Evolutionary conservation across 2,888 invertebrate species (phyloP).

Genomic region (Agrotis segetum): DNA sequence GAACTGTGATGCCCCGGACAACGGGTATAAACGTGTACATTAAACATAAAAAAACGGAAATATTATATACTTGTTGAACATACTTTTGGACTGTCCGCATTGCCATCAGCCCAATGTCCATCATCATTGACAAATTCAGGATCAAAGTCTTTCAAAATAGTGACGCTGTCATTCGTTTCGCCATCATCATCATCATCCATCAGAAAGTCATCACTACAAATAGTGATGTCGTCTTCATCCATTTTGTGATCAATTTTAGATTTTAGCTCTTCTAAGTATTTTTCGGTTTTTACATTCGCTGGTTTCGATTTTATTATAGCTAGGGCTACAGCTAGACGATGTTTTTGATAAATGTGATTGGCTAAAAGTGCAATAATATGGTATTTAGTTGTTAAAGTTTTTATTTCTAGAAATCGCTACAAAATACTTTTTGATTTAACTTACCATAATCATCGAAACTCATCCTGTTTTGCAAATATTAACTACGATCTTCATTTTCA

Average conservation of each 20-base stretch:
- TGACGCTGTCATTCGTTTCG: conserved; percentile 47
- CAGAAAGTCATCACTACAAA: conserved; percentile 78
- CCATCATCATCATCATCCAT: conserved; percentile 64
- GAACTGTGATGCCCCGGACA: too few relatives aligned
- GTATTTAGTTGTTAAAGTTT: background rate
- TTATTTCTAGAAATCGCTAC: background rate
- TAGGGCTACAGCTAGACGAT: conserved; percentile 74
- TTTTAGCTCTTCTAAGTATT: conserved; percentile 72
- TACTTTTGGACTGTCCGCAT: conserved; percentile 22
- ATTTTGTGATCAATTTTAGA: conserved; percentile 63
- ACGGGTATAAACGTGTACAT: too few relatives aligned
- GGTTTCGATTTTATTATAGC: conserved; percentile 78
- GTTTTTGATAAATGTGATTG: conserved; percentile 75
- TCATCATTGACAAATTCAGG: conserved; percentile 11
- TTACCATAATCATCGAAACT: conserved; percentile 78
- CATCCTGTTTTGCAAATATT: conserved; percentile 67
- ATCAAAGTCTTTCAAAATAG: conserved; percentile 50
- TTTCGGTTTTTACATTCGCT: conserved; percentile 61
- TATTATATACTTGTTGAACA: background rate
- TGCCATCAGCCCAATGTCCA: conserved; percentile 2
- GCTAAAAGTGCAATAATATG: conserved; percentile 69
- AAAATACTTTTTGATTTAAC: conserved; percentile 29
- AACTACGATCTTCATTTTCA: conserved; percentile 18
- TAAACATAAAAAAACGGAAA: background rate
- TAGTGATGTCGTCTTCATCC: conserved; percentile 68